These are phyloP conservation scores for Sapayoa aenigma DNA, from an alignment of 2,113 vertebrate species.

Conservation along the genomic window DNA sequence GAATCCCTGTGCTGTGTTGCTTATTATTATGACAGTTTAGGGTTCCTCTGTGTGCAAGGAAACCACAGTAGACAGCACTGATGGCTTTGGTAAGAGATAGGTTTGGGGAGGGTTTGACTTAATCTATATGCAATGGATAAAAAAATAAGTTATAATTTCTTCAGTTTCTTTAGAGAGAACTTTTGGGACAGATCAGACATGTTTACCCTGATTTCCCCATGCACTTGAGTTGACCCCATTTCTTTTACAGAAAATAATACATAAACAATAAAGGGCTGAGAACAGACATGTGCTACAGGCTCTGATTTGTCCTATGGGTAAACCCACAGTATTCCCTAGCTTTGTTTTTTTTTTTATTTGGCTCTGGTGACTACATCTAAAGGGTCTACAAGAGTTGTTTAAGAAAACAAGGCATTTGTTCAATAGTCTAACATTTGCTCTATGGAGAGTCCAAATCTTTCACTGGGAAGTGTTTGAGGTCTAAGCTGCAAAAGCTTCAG, in stretches of 20 bases:
- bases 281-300: neutral
- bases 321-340: neutral
- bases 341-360: neutral
- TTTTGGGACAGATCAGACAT: neutral
- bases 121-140: neutral
- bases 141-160: neutral
- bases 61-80: neutral
- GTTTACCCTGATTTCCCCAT: neutral
- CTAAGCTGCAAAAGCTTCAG: neutral
- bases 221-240: neutral
- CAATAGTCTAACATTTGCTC: neutral
- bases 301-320: neutral
- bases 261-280: neutral
- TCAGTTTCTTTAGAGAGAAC: neutral
- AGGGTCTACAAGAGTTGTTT: neutral
- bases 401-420: neutral
- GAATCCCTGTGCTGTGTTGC: neutral
- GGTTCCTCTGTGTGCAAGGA: neutral
- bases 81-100: neutral
- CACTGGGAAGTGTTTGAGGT: neutral
- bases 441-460: neutral
- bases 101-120: neutral
- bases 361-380: neutral
- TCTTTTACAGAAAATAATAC: neutral
- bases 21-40: neutral